phyloP scores from a whole-genome alignment of 2,113 vertebrate species.

The Psammodynastes pulverulentus region DNA sequence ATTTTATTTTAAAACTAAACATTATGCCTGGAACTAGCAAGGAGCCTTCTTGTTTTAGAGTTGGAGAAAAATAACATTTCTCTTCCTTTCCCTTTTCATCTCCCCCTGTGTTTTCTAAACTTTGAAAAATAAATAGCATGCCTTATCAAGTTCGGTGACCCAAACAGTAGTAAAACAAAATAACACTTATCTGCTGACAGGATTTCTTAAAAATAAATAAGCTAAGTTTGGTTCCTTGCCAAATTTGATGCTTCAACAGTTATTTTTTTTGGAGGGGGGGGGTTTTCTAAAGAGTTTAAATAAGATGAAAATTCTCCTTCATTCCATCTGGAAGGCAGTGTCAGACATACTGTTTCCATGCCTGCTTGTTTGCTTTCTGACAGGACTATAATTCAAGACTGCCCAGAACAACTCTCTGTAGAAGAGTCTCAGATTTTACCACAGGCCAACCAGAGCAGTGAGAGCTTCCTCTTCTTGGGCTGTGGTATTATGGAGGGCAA shows the following conservation, averaged over 20 bases:
- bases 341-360: not conserved
- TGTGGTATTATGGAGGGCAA: not conserved
- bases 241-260: slow-evolving; percentile 36
- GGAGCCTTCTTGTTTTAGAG: slow-evolving; percentile 44
- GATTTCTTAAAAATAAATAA: slow-evolving; percentile 54
- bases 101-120: slow-evolving; percentile 52
- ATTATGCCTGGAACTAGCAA: not conserved
- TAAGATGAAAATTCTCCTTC: slow-evolving; percentile 29
- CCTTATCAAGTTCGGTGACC: slow-evolving; percentile 30
- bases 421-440: slow-evolving; percentile 17
- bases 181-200: slow-evolving; percentile 42
- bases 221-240: slow-evolving; percentile 40
- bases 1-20: slow-evolving; percentile 7
- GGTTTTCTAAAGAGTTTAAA: slow-evolving; percentile 38
- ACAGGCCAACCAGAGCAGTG: slow-evolving; percentile 1
- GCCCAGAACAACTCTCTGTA: not conserved
- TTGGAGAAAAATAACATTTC: slow-evolving; percentile 48
- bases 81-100: slow-evolving; percentile 35
- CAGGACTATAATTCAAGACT: slow-evolving; percentile 25
- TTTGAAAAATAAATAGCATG: slow-evolving; percentile 60
- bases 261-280: slow-evolving; percentile 21
- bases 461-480: not conserved
- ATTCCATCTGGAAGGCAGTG: slow-evolving; percentile 23
- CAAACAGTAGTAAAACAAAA: slow-evolving; percentile 35
- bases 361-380: not conserved